These are phyloP conservation scores for Nomada ferruginata DNA, from an alignment of 2,888 invertebrate species.

Conservation along the genomic window DNA sequence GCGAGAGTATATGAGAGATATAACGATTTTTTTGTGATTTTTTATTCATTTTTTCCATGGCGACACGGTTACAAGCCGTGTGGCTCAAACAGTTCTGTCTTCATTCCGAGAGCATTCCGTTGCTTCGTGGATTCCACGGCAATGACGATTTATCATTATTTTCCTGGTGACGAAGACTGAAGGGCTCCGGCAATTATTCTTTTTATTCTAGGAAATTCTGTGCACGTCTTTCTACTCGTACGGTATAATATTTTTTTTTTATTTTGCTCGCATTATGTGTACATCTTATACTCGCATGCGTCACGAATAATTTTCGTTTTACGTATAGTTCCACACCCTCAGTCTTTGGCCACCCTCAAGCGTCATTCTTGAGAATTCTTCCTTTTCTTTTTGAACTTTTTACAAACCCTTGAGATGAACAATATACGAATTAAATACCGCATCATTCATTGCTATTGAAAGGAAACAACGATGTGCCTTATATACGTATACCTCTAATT, in stretches of 20 bases:
- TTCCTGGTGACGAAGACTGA: conserved; percentile 18
- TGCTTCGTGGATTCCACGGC: conserved; percentile 46
- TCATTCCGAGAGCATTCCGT: conserved; percentile 52
- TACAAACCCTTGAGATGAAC: background rate
- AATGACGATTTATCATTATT: background rate
- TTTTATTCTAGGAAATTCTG: no score
- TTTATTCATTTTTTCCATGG: background rate
- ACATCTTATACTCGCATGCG: background rate
- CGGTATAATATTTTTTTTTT: background rate
- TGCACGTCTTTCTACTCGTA: background rate
- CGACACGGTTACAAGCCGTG: background rate
- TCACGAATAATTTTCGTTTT: background rate
- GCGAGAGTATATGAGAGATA: background rate
- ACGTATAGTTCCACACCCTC: background rate
- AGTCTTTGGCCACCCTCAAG: conserved; percentile 21
- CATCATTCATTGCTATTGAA: conserved; percentile 45
- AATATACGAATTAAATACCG: background rate
- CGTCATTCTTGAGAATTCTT: background rate
- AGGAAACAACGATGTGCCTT: conserved; percentile 67
- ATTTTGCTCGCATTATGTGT: no score
- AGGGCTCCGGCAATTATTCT: background rate
- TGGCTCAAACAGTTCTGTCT: background rate
- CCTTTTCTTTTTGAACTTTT: background rate
- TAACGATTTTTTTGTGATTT: background rate
- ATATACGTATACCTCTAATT: conserved; percentile 58